These are phyloP conservation scores for Danio aesculapii DNA, from an alignment of 2,797 vertebrate genomes.

Conservation along the genomic window DNA sequence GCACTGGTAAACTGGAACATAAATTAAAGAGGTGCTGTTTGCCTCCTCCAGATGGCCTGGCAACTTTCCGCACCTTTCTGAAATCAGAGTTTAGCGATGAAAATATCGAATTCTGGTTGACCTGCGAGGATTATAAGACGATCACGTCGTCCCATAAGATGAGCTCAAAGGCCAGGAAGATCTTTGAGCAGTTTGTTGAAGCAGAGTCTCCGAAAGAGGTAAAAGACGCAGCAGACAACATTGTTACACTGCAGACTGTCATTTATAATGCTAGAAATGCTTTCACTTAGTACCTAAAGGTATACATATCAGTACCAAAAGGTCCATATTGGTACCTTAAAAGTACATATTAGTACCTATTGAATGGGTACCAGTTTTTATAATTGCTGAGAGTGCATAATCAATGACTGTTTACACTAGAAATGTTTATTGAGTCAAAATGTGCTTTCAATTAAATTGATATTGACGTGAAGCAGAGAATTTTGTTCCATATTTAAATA, in stretches of 20 bases:
- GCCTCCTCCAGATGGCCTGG: conserved; percentile 78
- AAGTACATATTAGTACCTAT: no score
- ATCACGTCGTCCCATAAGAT: conserved; percentile 81
- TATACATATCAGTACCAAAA: no score
- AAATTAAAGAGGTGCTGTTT: conserved; percentile 12
- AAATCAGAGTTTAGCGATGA: conserved; percentile 90
- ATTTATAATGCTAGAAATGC: no score
- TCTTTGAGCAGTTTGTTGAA: conserved; percentile 87
- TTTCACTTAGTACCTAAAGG: no score
- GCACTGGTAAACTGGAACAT: neutral
- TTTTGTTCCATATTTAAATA: neutral
- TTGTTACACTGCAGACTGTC: no score
- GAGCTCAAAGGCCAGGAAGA: conserved; percentile 83
- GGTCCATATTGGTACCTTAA: no score
- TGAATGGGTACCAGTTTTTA: no score
- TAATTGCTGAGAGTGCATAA: neutral
- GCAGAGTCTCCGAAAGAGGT: conserved; percentile 88
- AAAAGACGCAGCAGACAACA: conserved; percentile 34
- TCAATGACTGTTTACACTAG: neutral
- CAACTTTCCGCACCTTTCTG: conserved; percentile 85
- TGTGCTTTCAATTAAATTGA: neutral
- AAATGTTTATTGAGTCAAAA: neutral
- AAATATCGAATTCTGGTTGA: conserved; percentile 91
- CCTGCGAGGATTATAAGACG: conserved; percentile 89
- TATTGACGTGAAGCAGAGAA: neutral